Base-by-base conservation (phyloP, 2,797 vertebrate species). In the Poliocrania exsul region DNA sequence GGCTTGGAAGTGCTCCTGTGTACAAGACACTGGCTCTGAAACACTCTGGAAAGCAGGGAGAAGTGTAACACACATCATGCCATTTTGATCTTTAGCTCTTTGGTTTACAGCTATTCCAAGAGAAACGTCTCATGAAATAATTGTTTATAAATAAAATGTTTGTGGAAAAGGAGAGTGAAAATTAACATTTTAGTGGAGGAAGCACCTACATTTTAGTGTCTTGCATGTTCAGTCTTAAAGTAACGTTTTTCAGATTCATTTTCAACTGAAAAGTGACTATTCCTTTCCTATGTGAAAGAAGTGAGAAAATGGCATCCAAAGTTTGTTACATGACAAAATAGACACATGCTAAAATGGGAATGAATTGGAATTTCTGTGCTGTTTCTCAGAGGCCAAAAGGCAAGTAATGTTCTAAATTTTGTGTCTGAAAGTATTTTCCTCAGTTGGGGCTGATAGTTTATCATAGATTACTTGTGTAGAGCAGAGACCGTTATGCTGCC, bases 21-120 rank as follows among this genome's bases (percentile, higher is more conserved):
- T 74, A 18, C 0, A 0, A 70, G 71, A 49, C 18, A 5, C 23
- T 33, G 42, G 16, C 67, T 87, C 44, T 44, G 49, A 33, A 25
- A 19, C 2, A 13, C 56, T 75, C 42, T 64, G 42, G 44, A 18
- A 78, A 51, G 29, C 5, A 13, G 5, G 28, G 49, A 71, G 47
- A 33, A 57, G 3, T 23, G 9, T 35, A 53, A 57, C 10, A 53
- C 5, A 5, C 5, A 7, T 38, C 0, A 1, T 5, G 1, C 26
- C 3, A 0, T 85, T 93, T 64, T 81, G 29, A n/a, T 92, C 61
- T 65, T 79, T 70, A 64, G 2, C 21, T 72, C 9, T 31, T 65
- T 49, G 46, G 33, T 92, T 86, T 72, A 38, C 19, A 56, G 19
- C 37, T 79, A 23, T 61, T 84, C 56, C 24, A 69, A 61, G 50